These are phyloP conservation scores for Aporrectodea caliginosa DNA, from an alignment of 1,140 invertebrate species.

Conservation along the genomic window DNA sequence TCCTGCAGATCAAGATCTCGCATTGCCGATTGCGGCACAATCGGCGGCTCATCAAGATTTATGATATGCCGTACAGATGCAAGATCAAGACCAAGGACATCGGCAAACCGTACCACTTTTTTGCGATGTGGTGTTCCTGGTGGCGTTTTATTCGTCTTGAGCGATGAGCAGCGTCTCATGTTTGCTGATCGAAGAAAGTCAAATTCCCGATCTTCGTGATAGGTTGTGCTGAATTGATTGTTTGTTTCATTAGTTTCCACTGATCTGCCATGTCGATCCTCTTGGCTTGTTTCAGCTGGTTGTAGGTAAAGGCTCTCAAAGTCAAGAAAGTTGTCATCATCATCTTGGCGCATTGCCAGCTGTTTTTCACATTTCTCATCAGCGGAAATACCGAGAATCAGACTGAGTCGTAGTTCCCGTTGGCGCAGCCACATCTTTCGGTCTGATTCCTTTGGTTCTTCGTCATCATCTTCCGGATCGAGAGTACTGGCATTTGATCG, in stretches of 20 bases:
- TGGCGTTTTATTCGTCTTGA: conserved; percentile 86
- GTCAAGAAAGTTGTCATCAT: background rate
- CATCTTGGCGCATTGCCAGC: background rate
- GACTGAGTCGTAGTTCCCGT: conserved; percentile 15
- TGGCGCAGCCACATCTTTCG: background rate
- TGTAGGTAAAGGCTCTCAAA: too few relatives aligned
- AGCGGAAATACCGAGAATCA: conserved; percentile 21
- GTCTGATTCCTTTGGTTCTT: conserved; percentile 3
- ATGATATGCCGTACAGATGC: conserved; percentile 70
- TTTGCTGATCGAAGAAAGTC: conserved; percentile 41
- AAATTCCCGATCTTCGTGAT: conserved; percentile 50
- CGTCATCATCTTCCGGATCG: conserved; percentile 17
- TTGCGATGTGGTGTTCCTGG: conserved; percentile 70
- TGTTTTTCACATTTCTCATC: conserved; percentile 22
- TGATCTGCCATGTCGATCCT: background rate
- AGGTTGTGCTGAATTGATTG: too few relatives aligned
- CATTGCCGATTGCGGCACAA: conserved; percentile 51
- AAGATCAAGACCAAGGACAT: conserved; percentile 85
- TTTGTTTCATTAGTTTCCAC: background rate
- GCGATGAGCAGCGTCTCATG: conserved; percentile 61
- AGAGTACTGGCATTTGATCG: background rate
- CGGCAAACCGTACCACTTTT: conserved; percentile 92
- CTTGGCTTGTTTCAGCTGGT: background rate
- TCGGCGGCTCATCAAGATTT: conserved; percentile 50
- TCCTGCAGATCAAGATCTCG: conserved; percentile 39